phyloP scores from a whole-genome alignment of 1,140 invertebrate genomes.

The Apocrypta bakeri region DNA sequence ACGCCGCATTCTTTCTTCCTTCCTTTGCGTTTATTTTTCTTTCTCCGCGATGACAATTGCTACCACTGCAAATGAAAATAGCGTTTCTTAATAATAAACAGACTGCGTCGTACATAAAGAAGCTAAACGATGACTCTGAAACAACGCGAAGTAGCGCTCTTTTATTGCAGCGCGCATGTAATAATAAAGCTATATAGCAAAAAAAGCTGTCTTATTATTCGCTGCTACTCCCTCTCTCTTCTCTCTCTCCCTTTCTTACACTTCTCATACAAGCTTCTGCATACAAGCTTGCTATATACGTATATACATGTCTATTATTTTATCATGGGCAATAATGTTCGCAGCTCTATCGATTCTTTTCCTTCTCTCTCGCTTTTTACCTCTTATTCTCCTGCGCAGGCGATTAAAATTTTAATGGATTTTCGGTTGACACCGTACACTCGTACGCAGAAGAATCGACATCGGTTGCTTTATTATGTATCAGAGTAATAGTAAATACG shows the following conservation, averaged over 20 bases:
- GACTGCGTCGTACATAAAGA: slow-evolving; percentile 17
- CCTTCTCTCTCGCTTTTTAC: too few species aligned
- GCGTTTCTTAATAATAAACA: slow-evolving; percentile 35
- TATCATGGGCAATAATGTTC: background rate
- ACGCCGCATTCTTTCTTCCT: slow-evolving; percentile 29
- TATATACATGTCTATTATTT: too few species aligned
- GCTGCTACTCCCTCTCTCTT: background rate
- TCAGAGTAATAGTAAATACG: too few species aligned
- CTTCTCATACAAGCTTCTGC: too few species aligned
- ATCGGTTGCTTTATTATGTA: too few species aligned
- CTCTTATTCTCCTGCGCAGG: too few species aligned
- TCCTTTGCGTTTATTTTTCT: background rate
- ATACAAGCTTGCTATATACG: too few species aligned
- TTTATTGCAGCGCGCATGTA: background rate
- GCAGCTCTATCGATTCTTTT: too few species aligned
- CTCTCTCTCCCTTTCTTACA: background rate
- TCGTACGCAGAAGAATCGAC: too few species aligned
- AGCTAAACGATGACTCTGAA: slow-evolving; percentile 22
- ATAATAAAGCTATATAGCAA: slow-evolving; percentile 12
- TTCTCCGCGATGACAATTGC: slow-evolving; percentile 37
- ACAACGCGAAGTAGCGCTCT: background rate
- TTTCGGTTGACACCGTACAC: too few species aligned
- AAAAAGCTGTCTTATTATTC: background rate
- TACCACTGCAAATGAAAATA: slow-evolving; percentile 38
- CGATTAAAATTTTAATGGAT: background rate